Evolutionary conservation across 2,888 invertebrate species (phyloP), one percentile per base, ranked within the genome.

Genomic region (Venustoraphidia nigricollis): DNA sequence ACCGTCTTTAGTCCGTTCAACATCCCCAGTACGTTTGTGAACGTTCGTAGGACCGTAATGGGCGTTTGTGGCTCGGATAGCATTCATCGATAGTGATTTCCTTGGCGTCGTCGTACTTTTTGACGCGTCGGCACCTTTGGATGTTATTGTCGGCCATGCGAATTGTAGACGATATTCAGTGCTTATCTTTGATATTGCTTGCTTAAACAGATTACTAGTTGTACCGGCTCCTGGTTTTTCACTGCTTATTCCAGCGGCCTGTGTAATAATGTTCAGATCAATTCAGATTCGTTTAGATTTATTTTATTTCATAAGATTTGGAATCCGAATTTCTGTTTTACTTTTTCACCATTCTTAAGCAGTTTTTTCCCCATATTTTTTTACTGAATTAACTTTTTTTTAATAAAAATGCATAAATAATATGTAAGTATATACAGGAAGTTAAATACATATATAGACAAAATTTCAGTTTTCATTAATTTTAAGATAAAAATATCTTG

Each of bases 121-220:
- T 45, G 64, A 68, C 50, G 70, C 71, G 48, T 67, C 66, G 47
- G 66, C 66, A 53, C 69, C 68, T 40, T 67, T 61, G 50, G 66
- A 65, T 36, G 71, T 67, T 57, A 71, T 66, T 53, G 67, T 69
- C 55, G 90, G 90, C 90, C 90, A 90, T 58, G 88, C 88, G 72
- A 87, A 90, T 74, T 90, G 88, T 66, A 89, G 79, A 60, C 84
- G 79, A 72, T 90, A 90, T 72, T 90, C 90, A 58, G 89, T 87
- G 73, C 83, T 81, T 69, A 80, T 77, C 68, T 80, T 77, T 60
- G 77, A 75, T 66, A 83, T 73, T 70, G 79, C 73, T 73, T 83
- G 73, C 68, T 77, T 75, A 62, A 80, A 71, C 65, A 85, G 81
- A 58, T 14, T 39, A 39, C 40, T 39, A 13, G 10, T 14, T 11